phyloP scores from a whole-genome alignment of 2,888 invertebrate genomes.

The Amorpha juglandis region DNA sequence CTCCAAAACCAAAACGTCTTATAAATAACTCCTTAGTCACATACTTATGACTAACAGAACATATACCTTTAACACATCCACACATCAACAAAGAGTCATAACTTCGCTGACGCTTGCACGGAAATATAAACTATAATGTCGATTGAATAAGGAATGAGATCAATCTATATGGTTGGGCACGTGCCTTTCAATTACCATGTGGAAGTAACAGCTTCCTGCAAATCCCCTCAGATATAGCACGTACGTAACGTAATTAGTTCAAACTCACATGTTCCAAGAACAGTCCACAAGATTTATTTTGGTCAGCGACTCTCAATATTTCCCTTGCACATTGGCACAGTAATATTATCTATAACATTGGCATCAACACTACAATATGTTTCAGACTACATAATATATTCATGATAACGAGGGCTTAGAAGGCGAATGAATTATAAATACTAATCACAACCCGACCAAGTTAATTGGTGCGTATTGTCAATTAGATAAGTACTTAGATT shows the following conservation, averaged over 20 bases:
- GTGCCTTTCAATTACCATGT: constrained; percentile 31
- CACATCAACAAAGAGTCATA: neutral
- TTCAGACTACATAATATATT: no score
- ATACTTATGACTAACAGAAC: neutral
- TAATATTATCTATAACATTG: no score
- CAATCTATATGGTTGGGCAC: constrained; percentile 4
- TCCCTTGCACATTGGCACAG: no score
- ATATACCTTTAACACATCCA: neutral
- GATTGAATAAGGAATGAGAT: neutral
- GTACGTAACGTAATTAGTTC: constrained; percentile 56
- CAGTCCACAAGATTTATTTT: constrained; percentile 51
- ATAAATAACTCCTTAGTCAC: constrained; percentile 14
- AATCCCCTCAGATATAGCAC: constrained; percentile 62
- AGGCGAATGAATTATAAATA: no score
- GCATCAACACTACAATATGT: no score
- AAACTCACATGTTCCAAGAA: constrained; percentile 59
- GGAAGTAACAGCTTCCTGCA: constrained; percentile 52
- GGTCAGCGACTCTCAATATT: constrained; percentile 14
- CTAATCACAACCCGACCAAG: no score
- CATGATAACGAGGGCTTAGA: no score
- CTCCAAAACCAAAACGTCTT: constrained; percentile 31
- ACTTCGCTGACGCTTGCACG: neutral
- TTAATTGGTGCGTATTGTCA: no score
- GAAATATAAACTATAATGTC: constrained; percentile 2
- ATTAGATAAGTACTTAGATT: no score